Percentiles rank a stretch among this genome's conserved stretches.
Conservation (phyloP, 2,797 vertebrate genomes). For the Saxicola maurus region DNA sequence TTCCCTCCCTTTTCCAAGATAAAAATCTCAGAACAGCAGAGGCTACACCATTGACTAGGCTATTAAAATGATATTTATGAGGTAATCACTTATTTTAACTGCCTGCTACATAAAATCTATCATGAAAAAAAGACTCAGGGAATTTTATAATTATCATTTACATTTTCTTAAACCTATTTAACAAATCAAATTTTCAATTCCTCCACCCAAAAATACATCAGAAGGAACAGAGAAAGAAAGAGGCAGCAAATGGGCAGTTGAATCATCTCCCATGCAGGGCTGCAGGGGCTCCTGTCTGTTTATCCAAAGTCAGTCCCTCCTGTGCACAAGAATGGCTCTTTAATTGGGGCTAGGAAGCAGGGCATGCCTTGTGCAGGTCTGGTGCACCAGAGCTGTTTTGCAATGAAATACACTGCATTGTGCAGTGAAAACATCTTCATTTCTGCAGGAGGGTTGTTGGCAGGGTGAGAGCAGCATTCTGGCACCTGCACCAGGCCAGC, state of each 20-base stretch:
- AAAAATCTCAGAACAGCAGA: slow-evolving; percentile 18
- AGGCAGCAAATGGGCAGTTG: neutral
- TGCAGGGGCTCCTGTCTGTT: neutral
- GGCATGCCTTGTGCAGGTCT: neutral
- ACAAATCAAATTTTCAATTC: slow-evolving; percentile 34
- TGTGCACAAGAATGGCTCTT: neutral
- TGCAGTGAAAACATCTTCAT: neutral
- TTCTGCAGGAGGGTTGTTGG: neutral
- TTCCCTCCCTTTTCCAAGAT: neutral
- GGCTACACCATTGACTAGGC: neutral
- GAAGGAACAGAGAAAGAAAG: neutral
- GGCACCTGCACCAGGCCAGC: neutral
- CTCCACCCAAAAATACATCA: slow-evolving; percentile 9
- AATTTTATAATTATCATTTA: slow-evolving; percentile 60
- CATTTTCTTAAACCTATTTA: slow-evolving; percentile 25
- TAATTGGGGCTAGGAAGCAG: neutral
- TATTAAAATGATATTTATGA: slow-evolving; percentile 52
- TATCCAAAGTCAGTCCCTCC: neutral
- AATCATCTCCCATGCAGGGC: neutral
- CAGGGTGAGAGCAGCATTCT: neutral
- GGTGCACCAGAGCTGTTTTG: neutral
- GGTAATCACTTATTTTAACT: slow-evolving; percentile 57
- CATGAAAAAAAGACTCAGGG: neutral
- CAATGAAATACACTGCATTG: neutral
- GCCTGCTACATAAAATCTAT: slow-evolving; percentile 39